Evolutionary conservation across 2,797 vertebrate species (phyloP), one percentile per base, ranked within the genome.

Genomic region (Gastrophryne carolinensis): DNA sequence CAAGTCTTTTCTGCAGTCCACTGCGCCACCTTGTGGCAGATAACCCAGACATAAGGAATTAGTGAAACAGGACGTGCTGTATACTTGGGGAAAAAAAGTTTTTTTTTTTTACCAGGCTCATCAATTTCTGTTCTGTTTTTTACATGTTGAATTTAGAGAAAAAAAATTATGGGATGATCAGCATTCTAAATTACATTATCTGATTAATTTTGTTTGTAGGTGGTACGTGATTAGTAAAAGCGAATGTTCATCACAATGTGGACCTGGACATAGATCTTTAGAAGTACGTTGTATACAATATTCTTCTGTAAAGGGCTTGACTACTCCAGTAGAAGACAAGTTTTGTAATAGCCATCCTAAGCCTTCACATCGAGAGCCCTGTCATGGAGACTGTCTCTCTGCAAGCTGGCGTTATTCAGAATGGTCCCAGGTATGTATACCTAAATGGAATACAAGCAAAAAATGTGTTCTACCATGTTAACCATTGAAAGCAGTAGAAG

Each of bases 221-320:
- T 99, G 97, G 97, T 89, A 96, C 30, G 83, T 89, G 27, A 82
- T 84, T 58, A 94, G 96, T 63, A 95, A 91, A 88, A 98, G 96
- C 10, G 95, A 97, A 57, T 99, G 97, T 54, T 95, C 96, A 0
- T 86, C 93, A 1, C 92, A 90, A 37, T 99, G 97, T 67, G 96
- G 97, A 15, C 91, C 90, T 1, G 97, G 97, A 7, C 87, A 91
- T 81, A 92, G 92, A 61, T 93, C 91, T 39, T 12, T 95, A 81
- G 95, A 98, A 1, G 82, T 98, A 47, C 91, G 87, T 72, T 99
- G 97, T 64, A 92, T 98, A 89, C 95, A 91, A 83, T 98, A 98
- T 82, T 92, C 89, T 26, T 12, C 84, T 80, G 78, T 81, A n/a
- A 91, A 94, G 86, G 90, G 91, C 35, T 86, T 87, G 75, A 93